Percentiles rank a stretch among this genome's conserved stretches.
These are phyloP conservation scores for Chaitophorus viminalis DNA, from an alignment of 2,888 invertebrate genomes.

Conservation along the genomic window DNA sequence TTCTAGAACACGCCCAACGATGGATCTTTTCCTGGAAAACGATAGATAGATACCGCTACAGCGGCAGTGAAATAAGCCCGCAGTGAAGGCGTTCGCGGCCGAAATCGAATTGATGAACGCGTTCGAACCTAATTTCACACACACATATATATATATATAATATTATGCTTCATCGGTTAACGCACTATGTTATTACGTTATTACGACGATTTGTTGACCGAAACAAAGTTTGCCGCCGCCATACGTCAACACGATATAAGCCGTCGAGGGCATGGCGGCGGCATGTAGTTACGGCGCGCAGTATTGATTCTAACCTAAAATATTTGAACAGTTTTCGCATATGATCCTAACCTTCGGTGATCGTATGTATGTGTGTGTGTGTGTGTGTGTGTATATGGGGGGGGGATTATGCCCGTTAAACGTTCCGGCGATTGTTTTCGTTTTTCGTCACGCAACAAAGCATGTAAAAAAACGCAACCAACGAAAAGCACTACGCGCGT, in stretches of 20 bases:
- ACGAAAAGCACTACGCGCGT: not conserved
- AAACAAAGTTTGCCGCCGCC: not conserved
- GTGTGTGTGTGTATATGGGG: not conserved
- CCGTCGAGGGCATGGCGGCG: constrained; percentile 20
- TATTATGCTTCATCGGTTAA: not conserved
- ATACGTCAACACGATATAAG: not conserved
- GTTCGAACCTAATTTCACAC: constrained; percentile 8
- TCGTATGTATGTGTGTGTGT: too few relatives aligned
- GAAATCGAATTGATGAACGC: constrained; percentile 22
- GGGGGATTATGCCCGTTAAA: constrained; percentile 6
- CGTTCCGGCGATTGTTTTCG: constrained; percentile 24
- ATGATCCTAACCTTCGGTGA: constrained; percentile 2
- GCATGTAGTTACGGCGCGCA: constrained; percentile 1
- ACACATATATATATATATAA: too few relatives aligned
- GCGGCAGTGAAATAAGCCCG: not conserved
- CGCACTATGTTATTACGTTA: not conserved
- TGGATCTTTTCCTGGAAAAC: not conserved
- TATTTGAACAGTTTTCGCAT: constrained; percentile 44
- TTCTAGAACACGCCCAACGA: not conserved
- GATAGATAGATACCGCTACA: not conserved
- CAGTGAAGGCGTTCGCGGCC: constrained; percentile 1
- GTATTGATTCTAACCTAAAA: constrained; percentile 57
- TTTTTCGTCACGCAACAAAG: constrained; percentile 39
- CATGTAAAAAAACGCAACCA: not conserved
- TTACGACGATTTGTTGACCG: constrained; percentile 26